Base-by-base conservation (phyloP, 2,888 invertebrate species). In the Resseliella maxima region DNA sequence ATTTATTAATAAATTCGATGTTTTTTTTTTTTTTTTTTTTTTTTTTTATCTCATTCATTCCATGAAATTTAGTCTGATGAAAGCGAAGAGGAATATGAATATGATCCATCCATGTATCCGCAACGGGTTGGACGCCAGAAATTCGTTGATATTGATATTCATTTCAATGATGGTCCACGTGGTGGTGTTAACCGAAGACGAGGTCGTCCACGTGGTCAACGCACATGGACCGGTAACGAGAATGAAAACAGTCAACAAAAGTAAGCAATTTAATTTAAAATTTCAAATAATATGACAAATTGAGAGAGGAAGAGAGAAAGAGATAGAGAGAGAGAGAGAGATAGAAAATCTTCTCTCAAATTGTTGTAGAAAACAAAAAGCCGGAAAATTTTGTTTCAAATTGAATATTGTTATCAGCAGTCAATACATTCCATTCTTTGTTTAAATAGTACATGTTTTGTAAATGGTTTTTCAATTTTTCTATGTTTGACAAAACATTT, bases 111-210 rank as follows among this genome's bases (percentile, higher is more conserved):
- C 0, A 95, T 96, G 90, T 96, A 95, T 90, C 96, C 96, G 88
- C 96, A 96, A 92, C 95, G 96, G 89, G 96, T 95, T 88, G 96
- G 96, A 38, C 94, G 96, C 87, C 95, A 96, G 91, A 96, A 96
- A 92, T 96, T 95, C 89, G 93, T 97, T 89, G 96, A 96, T 89
- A 97, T 97, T 89, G 96, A 97, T 91, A 96, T 97, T 91, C 96
- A 96, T 89, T 97, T 97, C 92, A 95, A 94, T 90, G 96, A 96
- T 90, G 94, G 93, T 85, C 93, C 95, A 88, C 94, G 96, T 89
- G 94, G 95, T 88, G 94, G 94, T 3, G 94, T 94, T 72, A 92
- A 94, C 18, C 94, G 94, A 46, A 93, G 93, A 18, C 92, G 94
- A 87, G 93, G 94, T 50, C 85, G 86, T 85, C 88, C 89, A 86